phyloP scores from a whole-genome alignment of 37 sponge, comb jelly and placozoan species.

The Ephydatia muelleri region DNA sequence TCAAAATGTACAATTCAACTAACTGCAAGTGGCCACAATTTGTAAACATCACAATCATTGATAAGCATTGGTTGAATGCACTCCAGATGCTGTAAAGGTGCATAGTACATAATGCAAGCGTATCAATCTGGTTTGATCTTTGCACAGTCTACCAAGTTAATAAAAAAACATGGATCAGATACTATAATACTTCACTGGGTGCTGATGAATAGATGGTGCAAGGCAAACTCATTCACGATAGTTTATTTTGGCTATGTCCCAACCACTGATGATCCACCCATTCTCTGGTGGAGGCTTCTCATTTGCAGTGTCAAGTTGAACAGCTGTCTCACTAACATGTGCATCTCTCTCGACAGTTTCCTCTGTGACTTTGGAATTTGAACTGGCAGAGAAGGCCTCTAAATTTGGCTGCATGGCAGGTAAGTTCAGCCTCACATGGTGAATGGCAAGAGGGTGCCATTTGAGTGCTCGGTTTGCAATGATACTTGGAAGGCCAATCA shows the following conservation, averaged over 20 bases:
- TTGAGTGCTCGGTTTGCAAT: conserved; percentile 46
- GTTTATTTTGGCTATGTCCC: neutral
- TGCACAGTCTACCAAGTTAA: too few species aligned
- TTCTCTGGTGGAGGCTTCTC: neutral
- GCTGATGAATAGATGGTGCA: neutral
- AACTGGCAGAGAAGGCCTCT: neutral
- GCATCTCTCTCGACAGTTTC: neutral
- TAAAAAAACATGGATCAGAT: too few species aligned
- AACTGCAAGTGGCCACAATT: too few species aligned
- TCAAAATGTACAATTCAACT: too few species aligned
- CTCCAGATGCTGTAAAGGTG: too few species aligned
- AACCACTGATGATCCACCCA: neutral
- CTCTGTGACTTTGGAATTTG: neutral
- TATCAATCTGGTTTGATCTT: too few species aligned
- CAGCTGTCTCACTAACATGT: neutral
- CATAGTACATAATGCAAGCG: too few species aligned
- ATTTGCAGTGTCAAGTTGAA: neutral
- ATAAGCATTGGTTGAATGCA: too few species aligned
- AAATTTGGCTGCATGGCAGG: neutral
- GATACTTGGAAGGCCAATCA: conserved; percentile 46
- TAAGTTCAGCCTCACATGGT: conserved; percentile 5
- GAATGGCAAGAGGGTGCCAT: conserved; percentile 46
- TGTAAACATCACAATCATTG: too few species aligned
- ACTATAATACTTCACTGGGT: neutral
- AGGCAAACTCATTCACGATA: neutral